Evolutionary conservation across 1,140 invertebrate genomes (phyloP).

Genomic region (Habropoda laboriosa): DNA sequence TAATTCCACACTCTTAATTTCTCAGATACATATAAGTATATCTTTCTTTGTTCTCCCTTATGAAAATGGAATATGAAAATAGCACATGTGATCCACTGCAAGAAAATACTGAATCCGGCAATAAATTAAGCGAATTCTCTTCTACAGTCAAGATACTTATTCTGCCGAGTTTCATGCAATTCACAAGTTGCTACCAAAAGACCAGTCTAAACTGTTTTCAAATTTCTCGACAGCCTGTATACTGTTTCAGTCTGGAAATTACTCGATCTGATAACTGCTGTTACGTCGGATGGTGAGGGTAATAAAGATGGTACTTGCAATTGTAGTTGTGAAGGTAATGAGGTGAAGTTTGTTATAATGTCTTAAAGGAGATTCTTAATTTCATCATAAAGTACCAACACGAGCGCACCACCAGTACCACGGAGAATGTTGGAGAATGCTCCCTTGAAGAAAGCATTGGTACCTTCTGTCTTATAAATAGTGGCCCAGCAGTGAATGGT

Average conservation of each 20-base stretch:
- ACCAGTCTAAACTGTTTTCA: constrained; percentile 64
- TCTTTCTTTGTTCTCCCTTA: constrained; percentile 7
- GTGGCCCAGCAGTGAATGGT: constrained; percentile 89
- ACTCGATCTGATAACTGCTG: constrained; percentile 55
- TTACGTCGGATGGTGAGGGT: constrained; percentile 65
- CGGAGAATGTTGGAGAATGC: constrained; percentile 90
- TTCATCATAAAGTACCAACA: constrained; percentile 90
- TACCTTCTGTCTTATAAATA: constrained; percentile 86
- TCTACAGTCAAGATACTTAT: constrained; percentile 54
- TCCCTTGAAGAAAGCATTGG: constrained; percentile 90
- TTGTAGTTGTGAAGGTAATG: constrained; percentile 75
- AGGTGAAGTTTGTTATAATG: constrained; percentile 69
- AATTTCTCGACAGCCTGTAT: constrained; percentile 66
- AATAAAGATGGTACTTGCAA: constrained; percentile 62
- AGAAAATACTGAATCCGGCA: constrained; percentile 81
- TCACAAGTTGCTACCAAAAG: constrained; percentile 69
- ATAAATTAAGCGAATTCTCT: constrained; percentile 78
- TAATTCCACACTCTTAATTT: not conserved
- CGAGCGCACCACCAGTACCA: constrained; percentile 90
- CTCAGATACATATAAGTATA: constrained; percentile 8
- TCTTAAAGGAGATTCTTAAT: constrained; percentile 86
- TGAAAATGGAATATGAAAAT: constrained; percentile 58
- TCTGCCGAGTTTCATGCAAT: constrained; percentile 69
- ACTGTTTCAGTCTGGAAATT: constrained; percentile 29
- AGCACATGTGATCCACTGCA: constrained; percentile 65